phyloP scores from a whole-genome alignment of 1,140 invertebrate genomes.

The Berghia stephanieae region DNA sequence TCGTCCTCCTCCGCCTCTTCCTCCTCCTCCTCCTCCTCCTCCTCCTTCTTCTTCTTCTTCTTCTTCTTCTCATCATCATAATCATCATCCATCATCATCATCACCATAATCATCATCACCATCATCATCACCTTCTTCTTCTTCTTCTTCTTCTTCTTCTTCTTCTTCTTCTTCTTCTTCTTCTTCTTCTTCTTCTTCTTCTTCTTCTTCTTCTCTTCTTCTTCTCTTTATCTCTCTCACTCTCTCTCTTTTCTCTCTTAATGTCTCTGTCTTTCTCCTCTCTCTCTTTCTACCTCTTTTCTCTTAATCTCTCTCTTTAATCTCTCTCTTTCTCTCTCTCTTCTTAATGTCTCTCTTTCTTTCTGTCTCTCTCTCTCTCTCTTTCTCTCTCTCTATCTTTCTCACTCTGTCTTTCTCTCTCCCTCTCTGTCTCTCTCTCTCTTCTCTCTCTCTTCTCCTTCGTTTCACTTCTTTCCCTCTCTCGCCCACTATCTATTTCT shows the following conservation, averaged over 20 bases:
- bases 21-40: too few species aligned
- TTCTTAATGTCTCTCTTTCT: not conserved
- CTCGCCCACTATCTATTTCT: not conserved
- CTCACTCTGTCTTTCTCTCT: not conserved
- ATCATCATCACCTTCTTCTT: not conserved
- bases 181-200: not conserved
- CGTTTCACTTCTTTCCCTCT: not conserved
- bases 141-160: not conserved
- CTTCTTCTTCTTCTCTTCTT: not conserved
- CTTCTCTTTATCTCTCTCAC: not conserved
- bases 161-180: not conserved
- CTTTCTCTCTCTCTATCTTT: not conserved
- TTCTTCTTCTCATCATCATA: too few species aligned
- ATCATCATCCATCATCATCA: too few species aligned
- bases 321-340: not conserved
- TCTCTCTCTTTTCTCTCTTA: not conserved
- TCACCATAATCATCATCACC: too few species aligned
- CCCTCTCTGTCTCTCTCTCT: not conserved
- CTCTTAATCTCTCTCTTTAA: not conserved
- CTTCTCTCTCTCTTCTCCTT: not conserved
- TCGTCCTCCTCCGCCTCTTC: too few species aligned
- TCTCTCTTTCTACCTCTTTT: not conserved
- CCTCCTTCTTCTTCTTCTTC: not conserved
- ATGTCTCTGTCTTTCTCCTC: not conserved
- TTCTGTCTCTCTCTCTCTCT: not conserved